Percentiles rank a stretch among this genome's conserved stretches.
phyloP scores from a whole-genome alignment of 2,113 vertebrate genomes.

The Erythrocebus patas region DNA sequence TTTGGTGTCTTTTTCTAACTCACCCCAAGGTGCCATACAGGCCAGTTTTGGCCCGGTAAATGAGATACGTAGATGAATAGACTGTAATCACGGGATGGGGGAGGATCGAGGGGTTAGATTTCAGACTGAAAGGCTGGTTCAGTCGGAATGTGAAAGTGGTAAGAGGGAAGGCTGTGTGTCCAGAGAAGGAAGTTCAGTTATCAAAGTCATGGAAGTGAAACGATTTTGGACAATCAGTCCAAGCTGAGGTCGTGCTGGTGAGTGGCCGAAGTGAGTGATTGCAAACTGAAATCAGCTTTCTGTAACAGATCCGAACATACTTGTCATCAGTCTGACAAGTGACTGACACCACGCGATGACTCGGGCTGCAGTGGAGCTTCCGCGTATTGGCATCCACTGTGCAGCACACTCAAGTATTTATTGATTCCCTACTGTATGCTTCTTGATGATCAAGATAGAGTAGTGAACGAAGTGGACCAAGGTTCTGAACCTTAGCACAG shows the following conservation, averaged over 20 bases:
- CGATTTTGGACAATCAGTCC: not conserved
- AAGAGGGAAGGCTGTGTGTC: not conserved
- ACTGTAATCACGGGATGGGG: not conserved
- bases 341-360: rapidly evolving
- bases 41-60: not conserved
- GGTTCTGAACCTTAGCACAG: not conserved
- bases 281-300: not conserved
- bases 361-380: not conserved
- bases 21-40: rapidly evolving
- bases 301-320: not conserved
- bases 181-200: not conserved
- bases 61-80: rapidly evolving
- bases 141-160: not conserved
- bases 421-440: not conserved
- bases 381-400: not conserved
- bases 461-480: rapidly evolving
- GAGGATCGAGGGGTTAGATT: not conserved
- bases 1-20: not conserved
- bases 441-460: not conserved
- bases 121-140: not conserved
- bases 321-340: not conserved
- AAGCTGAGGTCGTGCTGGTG: not conserved
- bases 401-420: not conserved
- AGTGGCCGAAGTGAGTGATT: not conserved
- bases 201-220: not conserved